A percentile compares a stretch with the other conserved stretches of the same genome.
Conservation (phyloP, 2,113 vertebrate genomes). For the Tragelaphus strepsiceros region DNA sequence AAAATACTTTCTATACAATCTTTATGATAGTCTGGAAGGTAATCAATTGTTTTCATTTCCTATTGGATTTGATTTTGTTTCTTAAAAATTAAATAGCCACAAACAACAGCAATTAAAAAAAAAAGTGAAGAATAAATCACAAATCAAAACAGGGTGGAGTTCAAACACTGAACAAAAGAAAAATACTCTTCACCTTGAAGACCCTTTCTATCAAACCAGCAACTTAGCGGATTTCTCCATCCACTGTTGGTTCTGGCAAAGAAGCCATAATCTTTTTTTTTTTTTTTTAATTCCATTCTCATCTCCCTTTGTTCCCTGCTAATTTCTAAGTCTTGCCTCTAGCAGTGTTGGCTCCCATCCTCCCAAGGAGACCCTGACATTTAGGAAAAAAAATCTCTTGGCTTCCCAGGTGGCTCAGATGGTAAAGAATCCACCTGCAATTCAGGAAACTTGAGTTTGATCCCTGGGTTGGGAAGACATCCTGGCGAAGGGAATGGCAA, state of each 20-base stretch:
- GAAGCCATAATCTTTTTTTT: neutral
- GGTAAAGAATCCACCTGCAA: neutral
- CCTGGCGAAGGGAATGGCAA: neutral
- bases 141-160: neutral
- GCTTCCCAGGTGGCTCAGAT: neutral
- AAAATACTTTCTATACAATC: neutral
- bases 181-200: constrained; percentile 14
- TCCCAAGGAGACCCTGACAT: neutral
- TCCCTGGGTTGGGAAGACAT: neutral
- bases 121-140: neutral
- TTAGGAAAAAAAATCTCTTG: neutral
- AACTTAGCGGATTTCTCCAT: neutral
- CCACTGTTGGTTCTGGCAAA: neutral
- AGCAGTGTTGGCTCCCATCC: neutral
- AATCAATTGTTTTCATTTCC: neutral
- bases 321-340: neutral
- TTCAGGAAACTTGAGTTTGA: neutral
- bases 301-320: neutral
- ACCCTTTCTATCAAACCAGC: neutral
- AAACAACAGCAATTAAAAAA: neutral
- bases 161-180: constrained; percentile 27
- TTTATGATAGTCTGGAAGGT: neutral
- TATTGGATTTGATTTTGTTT: constrained; percentile 8
- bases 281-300: neutral
- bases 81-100: neutral